Evolutionary conservation across 2,888 invertebrate species (phyloP), one percentile per base, ranked within the genome.

Genomic region (Chrysodeixis includens): DNA sequence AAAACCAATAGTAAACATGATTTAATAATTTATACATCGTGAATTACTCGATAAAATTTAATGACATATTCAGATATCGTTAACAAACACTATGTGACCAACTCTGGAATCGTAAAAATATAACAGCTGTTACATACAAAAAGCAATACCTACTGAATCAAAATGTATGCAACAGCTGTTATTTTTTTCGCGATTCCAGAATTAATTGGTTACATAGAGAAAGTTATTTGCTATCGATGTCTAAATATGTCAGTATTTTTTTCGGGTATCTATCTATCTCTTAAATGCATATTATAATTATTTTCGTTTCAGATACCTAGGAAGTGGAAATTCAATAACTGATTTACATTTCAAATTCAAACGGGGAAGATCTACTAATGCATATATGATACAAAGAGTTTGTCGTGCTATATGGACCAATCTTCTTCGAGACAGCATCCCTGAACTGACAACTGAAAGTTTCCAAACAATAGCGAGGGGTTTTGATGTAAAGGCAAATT

Each of bases 401-500:
- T 66, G 66, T 66, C 56, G 56, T 59, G 61, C 61, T 63, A 63
- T 70, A 66, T 70, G 70, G 70, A 66, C 16, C 16, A 54, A 61
- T 66, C 70, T 65, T 59, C 49, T 56, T 55, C 55, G 59, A 59
- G 55, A 56, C 32, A 49, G 55, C 55, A 59, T 65, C 32, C 65
- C 69, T 51, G 58, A 71, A 71, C 54, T 65, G 51, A 69, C 69
- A 69, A 65, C 54, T 22, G 69, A 69, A 26, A 22, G 35, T 20
- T 51, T 69, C 14, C 7, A 32, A 32, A 4, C 4, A 32, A 32
- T 32, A 7, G 72, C 76, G 51, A 67, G 67, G 58, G 74, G 71
- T 64, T 83, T 76, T 77, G 51, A 73, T 60, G 77, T 60, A 60
- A 74, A 64, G 66, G 74, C 76, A 40, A 74, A 76, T 60, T 77